These are phyloP conservation scores for Nomia melanderi DNA, from an alignment of 1,140 invertebrate genomes.

Conservation along the genomic window DNA sequence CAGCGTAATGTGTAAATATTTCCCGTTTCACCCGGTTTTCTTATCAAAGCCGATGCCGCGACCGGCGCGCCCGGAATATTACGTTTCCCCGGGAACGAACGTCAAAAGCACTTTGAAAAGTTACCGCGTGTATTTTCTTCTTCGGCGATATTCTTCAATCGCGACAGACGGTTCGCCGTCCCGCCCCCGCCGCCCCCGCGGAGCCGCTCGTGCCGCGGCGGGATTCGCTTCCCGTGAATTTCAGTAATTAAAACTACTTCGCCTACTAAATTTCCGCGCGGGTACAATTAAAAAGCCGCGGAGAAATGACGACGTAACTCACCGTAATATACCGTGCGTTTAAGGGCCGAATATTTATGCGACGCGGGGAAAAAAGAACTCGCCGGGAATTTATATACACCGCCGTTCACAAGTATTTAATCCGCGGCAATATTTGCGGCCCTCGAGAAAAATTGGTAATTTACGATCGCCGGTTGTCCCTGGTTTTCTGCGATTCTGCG, in stretches of 20 bases:
- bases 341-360: not conserved
- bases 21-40: slow-evolving; percentile 29
- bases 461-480: too few species aligned
- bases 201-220: not conserved
- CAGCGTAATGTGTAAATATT: slow-evolving; percentile 39
- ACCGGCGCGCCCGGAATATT: slow-evolving; percentile 46
- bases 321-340: not conserved
- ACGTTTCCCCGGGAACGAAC: slow-evolving; percentile 29
- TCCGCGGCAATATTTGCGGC: not conserved
- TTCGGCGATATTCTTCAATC: not conserved
- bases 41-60: slow-evolving; percentile 27
- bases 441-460: too few species aligned
- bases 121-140: not conserved
- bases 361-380: not conserved
- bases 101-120: slow-evolving; percentile 27
- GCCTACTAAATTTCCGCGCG: slow-evolving; percentile 1
- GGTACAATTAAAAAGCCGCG: slow-evolving; percentile 16
- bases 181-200: not conserved
- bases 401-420: not conserved
- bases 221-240: slow-evolving; percentile 10
- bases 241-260: slow-evolving; percentile 16
- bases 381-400: not conserved
- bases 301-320: slow-evolving; percentile 4
- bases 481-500: too few species aligned
- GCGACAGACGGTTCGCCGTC: not conserved